Evolutionary conservation across 2,797 vertebrate genomes (phyloP).

Genomic region (Pangasius djambal): DNA sequence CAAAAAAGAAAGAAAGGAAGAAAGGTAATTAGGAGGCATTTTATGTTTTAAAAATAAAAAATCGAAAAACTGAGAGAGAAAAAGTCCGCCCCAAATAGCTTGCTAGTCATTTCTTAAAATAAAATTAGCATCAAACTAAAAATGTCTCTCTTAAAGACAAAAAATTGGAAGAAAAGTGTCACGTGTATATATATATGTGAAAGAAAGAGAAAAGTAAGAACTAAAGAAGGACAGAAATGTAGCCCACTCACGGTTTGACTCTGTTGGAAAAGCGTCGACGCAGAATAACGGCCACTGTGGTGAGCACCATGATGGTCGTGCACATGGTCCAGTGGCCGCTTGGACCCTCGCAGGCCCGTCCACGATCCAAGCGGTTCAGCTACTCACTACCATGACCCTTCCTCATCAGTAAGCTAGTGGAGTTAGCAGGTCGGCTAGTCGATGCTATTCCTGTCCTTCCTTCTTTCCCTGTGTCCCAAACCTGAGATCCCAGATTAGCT

Average conservation of each 20-base stretch:
- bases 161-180: not conserved
- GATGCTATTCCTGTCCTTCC: not conserved
- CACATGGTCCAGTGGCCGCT: constrained; percentile 76
- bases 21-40: not conserved
- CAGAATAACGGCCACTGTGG: constrained; percentile 82
- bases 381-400: constrained; percentile 38
- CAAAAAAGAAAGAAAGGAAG: not conserved
- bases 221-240: not conserved
- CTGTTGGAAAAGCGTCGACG: constrained; percentile 78
- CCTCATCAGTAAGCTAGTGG: not conserved
- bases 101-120: not conserved
- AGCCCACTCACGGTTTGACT: constrained; percentile 82
- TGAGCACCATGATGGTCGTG: constrained; percentile 86
- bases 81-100: not conserved
- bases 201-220: not conserved
- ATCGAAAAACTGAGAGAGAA: not conserved
- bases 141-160: not conserved
- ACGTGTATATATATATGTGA: too few relatives aligned
- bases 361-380: constrained; percentile 48
- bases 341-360: constrained; percentile 31
- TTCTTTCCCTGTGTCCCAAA: not conserved
- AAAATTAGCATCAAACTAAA: not conserved
- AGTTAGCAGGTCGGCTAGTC: constrained; percentile 5
- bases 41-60: not conserved
- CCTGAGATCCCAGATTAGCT: constrained; percentile 64